Conservation (phyloP, 2,113 vertebrate species). For the Alligator sinensis region DNA sequence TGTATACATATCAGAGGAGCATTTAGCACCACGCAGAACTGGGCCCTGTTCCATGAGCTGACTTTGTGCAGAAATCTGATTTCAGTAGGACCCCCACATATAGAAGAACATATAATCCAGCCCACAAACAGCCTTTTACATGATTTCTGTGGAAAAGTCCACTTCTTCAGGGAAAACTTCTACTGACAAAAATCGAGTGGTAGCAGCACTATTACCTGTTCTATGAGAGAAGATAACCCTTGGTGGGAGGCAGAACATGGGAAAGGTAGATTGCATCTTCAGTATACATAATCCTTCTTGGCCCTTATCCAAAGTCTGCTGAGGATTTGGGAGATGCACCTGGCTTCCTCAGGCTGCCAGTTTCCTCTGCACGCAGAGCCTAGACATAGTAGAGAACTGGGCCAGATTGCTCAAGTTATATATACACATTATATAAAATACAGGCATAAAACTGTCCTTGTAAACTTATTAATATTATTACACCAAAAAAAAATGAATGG, state of each 20-base stretch:
- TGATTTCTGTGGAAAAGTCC: rapidly evolving
- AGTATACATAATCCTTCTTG: background rate
- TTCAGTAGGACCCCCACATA: background rate
- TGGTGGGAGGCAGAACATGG: background rate
- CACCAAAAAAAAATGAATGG: background rate
- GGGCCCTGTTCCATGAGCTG: rapidly evolving
- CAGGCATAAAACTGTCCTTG: background rate
- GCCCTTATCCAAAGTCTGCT: background rate
- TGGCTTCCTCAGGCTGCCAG: rapidly evolving
- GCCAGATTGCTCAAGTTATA: background rate
- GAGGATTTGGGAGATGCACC: background rate
- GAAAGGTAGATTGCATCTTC: background rate
- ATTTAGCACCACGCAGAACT: rapidly evolving
- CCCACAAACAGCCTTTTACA: background rate
- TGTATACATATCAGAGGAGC: rapidly evolving
- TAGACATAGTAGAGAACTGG: background rate
- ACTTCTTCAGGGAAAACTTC: background rate
- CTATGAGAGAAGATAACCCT: background rate
- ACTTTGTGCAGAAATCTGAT: background rate
- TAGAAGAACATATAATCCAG: background rate
- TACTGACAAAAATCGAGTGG: background rate
- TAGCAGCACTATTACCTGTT: rapidly evolving
- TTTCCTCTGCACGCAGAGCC: background rate
- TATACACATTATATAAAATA: background rate
- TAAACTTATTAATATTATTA: background rate